phyloP scores from a whole-genome alignment of 2,113 vertebrate genomes.

The Vulpes vulpes region DNA sequence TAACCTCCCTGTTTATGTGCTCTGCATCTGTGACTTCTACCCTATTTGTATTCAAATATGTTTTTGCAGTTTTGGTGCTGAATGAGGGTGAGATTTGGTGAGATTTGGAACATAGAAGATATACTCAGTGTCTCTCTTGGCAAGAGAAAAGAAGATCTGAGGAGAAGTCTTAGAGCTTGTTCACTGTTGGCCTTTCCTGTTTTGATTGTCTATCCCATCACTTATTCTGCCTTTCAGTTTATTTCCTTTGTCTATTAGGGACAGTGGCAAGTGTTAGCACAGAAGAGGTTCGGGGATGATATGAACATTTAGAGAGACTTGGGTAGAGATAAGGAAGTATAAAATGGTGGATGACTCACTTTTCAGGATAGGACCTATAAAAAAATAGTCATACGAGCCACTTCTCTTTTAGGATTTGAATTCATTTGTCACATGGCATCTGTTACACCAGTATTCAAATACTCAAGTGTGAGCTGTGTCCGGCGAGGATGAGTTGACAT shows the following conservation, averaged over 20 bases:
- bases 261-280: background rate
- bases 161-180: background rate
- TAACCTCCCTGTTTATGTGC: slow-evolving; percentile 6
- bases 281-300: background rate
- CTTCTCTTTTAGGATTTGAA: slow-evolving; percentile 51
- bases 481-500: background rate
- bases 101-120: background rate
- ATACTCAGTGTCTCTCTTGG: slow-evolving; percentile 36
- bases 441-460: background rate
- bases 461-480: background rate
- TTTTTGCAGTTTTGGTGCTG: slow-evolving; percentile 41
- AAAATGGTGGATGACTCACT: slow-evolving; percentile 31
- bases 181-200: background rate
- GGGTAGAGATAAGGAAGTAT: background rate
- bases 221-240: background rate
- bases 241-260: background rate
- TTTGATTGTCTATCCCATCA: background rate
- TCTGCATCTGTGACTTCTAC: slow-evolving; percentile 68
- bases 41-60: slow-evolving; percentile 73
- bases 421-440: background rate
- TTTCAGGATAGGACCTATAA: background rate
- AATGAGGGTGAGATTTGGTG: background rate
- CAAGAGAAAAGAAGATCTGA: background rate
- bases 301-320: background rate
- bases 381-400: background rate